phyloP scores from a whole-genome alignment of 1,140 invertebrate species.

The Drosophila burlai region DNA sequence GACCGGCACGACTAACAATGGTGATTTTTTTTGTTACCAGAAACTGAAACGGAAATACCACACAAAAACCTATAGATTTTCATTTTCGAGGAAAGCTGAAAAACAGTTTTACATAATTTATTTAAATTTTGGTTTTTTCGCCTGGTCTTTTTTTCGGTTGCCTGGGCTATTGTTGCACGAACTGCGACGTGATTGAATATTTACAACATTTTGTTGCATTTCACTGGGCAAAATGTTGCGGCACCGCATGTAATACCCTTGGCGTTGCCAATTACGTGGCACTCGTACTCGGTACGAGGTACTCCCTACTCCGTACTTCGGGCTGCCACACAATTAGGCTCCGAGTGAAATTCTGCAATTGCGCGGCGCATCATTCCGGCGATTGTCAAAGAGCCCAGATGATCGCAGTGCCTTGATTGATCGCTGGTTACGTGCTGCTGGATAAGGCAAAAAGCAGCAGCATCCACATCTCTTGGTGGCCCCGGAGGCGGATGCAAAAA shows the following conservation, averaged over 20 bases:
- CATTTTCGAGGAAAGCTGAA: conserved; percentile 35
- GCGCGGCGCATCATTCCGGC: conserved; percentile 70
- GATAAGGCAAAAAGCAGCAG: conserved; percentile 46
- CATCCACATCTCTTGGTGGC: conserved; percentile 21
- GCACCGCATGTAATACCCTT: conserved; percentile 70
- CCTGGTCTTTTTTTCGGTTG: conserved; percentile 11
- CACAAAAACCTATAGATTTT: conserved; percentile 36
- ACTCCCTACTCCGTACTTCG: conserved; percentile 29
- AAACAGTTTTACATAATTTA: conserved; percentile 75
- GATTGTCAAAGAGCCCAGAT: conserved; percentile 66
- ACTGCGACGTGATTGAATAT: conserved; percentile 82
- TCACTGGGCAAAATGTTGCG: conserved; percentile 55
- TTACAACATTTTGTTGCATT: conserved; percentile 77
- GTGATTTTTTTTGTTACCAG: conserved; percentile 9
- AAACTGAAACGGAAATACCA: conserved; percentile 69
- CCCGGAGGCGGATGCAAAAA: conserved; percentile 71
- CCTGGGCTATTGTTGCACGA: conserved; percentile 67
- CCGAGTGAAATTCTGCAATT: conserved; percentile 81
- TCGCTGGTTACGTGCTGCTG: conserved; percentile 75
- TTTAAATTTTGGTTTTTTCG: conserved; percentile 64
- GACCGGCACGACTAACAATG: conserved; percentile 53
- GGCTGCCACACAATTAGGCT: conserved; percentile 62
- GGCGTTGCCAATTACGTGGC: conserved; percentile 75
- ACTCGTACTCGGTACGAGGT: conserved; percentile 21
- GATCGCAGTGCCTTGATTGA: conserved; percentile 71